Base-by-base conservation (phyloP, 2,797 vertebrate species). In the Aeoliscus strigatus region DNA sequence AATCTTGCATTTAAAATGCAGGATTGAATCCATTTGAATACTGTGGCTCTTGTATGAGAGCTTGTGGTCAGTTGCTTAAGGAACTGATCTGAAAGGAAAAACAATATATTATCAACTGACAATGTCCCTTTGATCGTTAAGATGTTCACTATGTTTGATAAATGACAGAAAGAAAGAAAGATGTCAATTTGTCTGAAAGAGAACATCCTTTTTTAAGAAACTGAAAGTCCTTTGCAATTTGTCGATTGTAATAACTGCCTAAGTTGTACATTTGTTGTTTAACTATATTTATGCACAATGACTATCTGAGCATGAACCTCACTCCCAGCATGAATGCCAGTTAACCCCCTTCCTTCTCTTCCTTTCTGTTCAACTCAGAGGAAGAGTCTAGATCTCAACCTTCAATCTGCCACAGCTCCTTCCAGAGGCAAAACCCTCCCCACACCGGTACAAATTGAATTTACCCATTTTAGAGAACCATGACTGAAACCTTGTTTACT, bases 341-440 rank as follows among this genome's bases (percentile, higher is more conserved):
- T 77, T 84, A 82, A 84, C 48, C 55, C 50, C 34, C 46, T 44
- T 59, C 61, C 51, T 72, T 72, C 40, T 79, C 75, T 79, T 81
- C 67, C 74, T 66, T 78, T 78, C 62, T 67, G 41, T 77, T 86
- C 72, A 62, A 85, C 86, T 86, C 90, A 96, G 92, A 94, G 91
- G 89, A 95, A 96, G 90, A 94, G 87, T 90, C 88, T 93, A 87
- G 93, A 94, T 84, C 89, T 92, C 86, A 92, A 85, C 87, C 75
- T 88, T 75, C 92, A 87, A 84, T 70, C 91, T 73, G 84, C 88
- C 82, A 86, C 91, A 83, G 83, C 92, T 73, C 91, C 92, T 63
- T 93, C 93, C 90, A 92, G 91, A 89, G 94, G 93, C 86, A 97
- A 96, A 91, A 94, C 92, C 36, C 90, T 95, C 70, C 94, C 93